Base-by-base conservation (phyloP, 2,797 vertebrate genomes). In the Enteromius thamalakanensis region DNA sequence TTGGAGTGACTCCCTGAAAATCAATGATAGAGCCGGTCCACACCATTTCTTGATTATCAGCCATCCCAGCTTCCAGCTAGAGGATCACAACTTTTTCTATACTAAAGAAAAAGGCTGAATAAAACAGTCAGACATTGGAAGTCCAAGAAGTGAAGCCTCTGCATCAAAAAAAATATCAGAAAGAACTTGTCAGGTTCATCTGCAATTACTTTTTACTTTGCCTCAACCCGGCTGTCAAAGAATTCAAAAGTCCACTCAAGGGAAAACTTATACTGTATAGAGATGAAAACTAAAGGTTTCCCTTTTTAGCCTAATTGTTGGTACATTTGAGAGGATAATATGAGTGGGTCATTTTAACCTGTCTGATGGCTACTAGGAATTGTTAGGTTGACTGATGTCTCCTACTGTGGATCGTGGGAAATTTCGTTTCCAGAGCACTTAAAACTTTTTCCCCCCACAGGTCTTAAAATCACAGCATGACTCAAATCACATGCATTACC, bases 1-100 rank as follows among this genome's bases (percentile, higher is more conserved):
- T 86, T 87, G 88, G 87, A 45, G 87, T 87, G 92, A 90, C 91
- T 91, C 91, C 92, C 92, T 91, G 88, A 89, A 90, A 91, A 94
- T 94, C 82, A 26, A 94, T 94, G 91, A 81, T 86, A 88, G 89
- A 89, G 89, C 70, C 60, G 88, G 84, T 47, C 82, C 87, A 87
- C 84, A 78, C 90, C 93, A 92, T 94, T 94, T 94, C 89, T 87
- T 91, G 89, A 76, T 40, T 79, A 76, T 77, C 80, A 71, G 62
- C 74, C 82, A 68, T 53, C 32, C 37, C 40, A 58, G 9, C 53
- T 55, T 26, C 9, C 62, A 67, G 49, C 64, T 14, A n/a, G 34
- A 80, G 53, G 84, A 67, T 49, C 53, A 64, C 32, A 14, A 65
- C 65, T 49, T 12, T 21, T 76, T 45, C 58, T 29, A 26, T 21